Conservation (phyloP, 2,797 vertebrate genomes). For the Cirrhinus molitorella region DNA sequence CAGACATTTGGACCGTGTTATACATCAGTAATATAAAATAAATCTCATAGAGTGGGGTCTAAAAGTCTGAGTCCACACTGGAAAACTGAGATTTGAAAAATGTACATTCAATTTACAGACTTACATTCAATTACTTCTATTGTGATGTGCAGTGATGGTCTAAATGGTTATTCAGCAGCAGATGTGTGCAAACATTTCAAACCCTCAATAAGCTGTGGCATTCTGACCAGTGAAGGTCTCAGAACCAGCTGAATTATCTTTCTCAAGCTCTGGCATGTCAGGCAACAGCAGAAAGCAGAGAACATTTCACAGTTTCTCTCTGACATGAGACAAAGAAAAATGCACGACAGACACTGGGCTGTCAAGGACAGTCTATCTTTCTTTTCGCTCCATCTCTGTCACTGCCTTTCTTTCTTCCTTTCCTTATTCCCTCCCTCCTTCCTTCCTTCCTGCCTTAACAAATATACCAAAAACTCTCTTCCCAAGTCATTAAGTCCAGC, state of each 20-base stretch:
- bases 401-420: slow-evolving; percentile 31
- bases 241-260: not conserved
- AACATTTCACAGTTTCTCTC: slow-evolving; percentile 8
- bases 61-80: too few relatives aligned
- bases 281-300: slow-evolving; percentile 18
- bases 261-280: slow-evolving; percentile 11
- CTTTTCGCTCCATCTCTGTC: not conserved
- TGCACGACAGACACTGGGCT: not conserved
- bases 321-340: slow-evolving; percentile 12
- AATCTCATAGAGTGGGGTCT: too few relatives aligned
- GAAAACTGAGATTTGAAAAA: too few relatives aligned
- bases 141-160: not conserved
- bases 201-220: not conserved
- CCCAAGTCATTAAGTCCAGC: not conserved
- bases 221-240: not conserved
- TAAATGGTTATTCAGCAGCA: not conserved
- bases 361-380: slow-evolving; percentile 12
- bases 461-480: not conserved
- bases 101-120: not conserved
- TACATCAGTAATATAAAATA: too few relatives aligned
- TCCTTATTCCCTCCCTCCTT: not conserved
- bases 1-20: too few relatives aligned
- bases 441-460: not conserved
- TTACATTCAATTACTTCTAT: not conserved
- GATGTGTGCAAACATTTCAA: not conserved